phyloP scores from a whole-genome alignment of 2,113 vertebrate species.

The Perca fluviatilis region DNA sequence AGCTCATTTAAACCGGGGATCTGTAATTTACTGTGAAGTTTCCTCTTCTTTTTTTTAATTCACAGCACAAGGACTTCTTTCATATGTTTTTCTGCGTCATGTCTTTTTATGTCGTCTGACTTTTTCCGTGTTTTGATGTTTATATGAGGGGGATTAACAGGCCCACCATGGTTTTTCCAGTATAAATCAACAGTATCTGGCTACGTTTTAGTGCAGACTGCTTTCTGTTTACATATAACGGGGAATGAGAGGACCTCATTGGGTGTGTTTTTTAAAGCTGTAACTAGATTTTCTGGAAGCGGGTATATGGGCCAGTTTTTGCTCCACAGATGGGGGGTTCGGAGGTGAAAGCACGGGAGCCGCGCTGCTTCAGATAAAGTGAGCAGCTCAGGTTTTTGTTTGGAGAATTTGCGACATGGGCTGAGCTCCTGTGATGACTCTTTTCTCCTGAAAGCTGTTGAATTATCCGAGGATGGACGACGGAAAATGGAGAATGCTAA shows the following conservation, averaged over 20 bases:
- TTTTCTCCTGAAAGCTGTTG: conserved; percentile 56
- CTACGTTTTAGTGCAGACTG: conserved; percentile 43
- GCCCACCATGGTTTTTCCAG: conserved; percentile 59
- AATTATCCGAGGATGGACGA: conserved; percentile 65
- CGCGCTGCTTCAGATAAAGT: conserved; percentile 45
- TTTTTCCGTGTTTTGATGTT: conserved; percentile 63
- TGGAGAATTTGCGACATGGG: conserved; percentile 75
- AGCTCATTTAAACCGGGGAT: conserved; percentile 37
- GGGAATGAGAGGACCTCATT: conserved; percentile 69
- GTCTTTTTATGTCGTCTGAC: conserved; percentile 56
- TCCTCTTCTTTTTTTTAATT: conserved; percentile 16
- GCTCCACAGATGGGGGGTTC: conserved; percentile 45
- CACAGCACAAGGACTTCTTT: conserved; percentile 69
- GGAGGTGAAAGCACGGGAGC: conserved; percentile 36
- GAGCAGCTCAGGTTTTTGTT: conserved; percentile 52
- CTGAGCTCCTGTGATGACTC: conserved; percentile 70
- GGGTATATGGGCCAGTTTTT: conserved; percentile 64
- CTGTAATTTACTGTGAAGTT: conserved; percentile 45
- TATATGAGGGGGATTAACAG: conserved; percentile 59
- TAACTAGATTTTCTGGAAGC: conserved; percentile 36
- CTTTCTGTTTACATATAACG: conserved; percentile 65
- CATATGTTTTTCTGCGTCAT: conserved; percentile 57
- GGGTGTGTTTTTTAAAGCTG: conserved; percentile 12
- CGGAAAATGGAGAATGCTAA: conserved; percentile 55
- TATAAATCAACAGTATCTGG: conserved; percentile 60